Conservation (phyloP, 1,140 invertebrate genomes). For the Temnothorax curvispinosus region DNA sequence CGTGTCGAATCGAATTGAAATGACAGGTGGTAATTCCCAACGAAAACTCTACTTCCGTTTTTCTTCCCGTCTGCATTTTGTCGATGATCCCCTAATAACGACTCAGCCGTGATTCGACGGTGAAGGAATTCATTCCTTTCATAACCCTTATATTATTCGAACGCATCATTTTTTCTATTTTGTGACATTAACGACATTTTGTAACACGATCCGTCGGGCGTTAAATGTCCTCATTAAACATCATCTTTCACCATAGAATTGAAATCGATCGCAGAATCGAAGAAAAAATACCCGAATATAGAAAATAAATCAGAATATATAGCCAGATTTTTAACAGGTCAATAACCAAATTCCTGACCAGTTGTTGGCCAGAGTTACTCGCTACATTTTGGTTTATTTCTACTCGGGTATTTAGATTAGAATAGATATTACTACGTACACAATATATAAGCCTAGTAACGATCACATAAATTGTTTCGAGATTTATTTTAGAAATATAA, state of each 20-base stretch:
- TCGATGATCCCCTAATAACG: conserved; percentile 63
- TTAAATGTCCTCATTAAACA: background rate
- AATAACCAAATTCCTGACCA: background rate
- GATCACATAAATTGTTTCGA: background rate
- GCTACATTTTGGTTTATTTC: background rate
- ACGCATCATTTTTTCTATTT: background rate
- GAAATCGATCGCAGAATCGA: background rate
- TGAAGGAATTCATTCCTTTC: conserved; percentile 59
- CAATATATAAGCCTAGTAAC: background rate
- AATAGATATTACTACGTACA: background rate
- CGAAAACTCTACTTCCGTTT: conserved; percentile 48
- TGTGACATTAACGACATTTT: background rate
- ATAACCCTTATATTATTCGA: background rate
- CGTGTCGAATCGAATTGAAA: conserved; percentile 28
- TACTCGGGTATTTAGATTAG: background rate
- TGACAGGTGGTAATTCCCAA: conserved; percentile 67
- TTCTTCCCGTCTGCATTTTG: conserved; percentile 11
- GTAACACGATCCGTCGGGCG: background rate
- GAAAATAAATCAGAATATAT: background rate
- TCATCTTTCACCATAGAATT: background rate
- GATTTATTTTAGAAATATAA: background rate
- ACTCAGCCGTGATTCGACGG: conserved; percentile 61
- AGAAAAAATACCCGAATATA: background rate
- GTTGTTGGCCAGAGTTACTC: background rate
- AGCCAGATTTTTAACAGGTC: background rate